Percentiles rank a stretch among this genome's conserved stretches.
phyloP scores from a whole-genome alignment of 1,140 invertebrate species.

The Neodiprion pinetum region DNA sequence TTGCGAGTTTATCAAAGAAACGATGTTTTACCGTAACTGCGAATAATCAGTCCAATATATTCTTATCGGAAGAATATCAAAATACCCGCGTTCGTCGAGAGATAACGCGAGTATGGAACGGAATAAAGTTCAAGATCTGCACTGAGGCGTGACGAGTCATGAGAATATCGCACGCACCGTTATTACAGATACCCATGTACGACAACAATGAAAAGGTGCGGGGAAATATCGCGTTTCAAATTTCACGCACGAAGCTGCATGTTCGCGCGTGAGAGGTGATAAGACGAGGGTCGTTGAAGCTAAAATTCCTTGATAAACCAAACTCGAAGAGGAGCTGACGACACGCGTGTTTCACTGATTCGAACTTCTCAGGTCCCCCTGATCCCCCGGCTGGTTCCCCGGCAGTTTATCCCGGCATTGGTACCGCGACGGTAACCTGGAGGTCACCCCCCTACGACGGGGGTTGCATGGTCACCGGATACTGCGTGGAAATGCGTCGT shows the following conservation, averaged over 20 bases:
- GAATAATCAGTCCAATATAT: too few relatives aligned
- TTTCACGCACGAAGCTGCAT: background rate
- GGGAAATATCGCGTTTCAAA: background rate
- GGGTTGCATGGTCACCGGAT: slow-evolving; percentile 84
- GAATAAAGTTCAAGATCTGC: too few relatives aligned
- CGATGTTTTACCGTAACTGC: too few relatives aligned
- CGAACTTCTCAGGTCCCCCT: slow-evolving; percentile 67
- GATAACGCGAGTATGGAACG: too few relatives aligned
- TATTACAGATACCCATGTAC: background rate
- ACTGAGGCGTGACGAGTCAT: too few relatives aligned
- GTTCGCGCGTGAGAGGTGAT: background rate
- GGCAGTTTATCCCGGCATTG: slow-evolving; percentile 59
- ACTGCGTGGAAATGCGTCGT: slow-evolving; percentile 77
- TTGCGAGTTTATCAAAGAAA: too few relatives aligned
- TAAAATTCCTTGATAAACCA: background rate
- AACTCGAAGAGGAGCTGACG: too few relatives aligned
- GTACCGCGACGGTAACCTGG: slow-evolving; percentile 75
- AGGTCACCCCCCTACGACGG: slow-evolving; percentile 84
- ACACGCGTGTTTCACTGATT: too few relatives aligned
- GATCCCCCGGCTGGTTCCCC: slow-evolving; percentile 77
- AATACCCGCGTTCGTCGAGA: too few relatives aligned
- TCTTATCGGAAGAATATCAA: too few relatives aligned
- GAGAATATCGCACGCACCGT: background rate
- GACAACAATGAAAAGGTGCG: too few relatives aligned
- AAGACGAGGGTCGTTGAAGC: background rate